Conservation (phyloP, 1,140 invertebrate genomes). For the Lordiphosa mommai region DNA sequence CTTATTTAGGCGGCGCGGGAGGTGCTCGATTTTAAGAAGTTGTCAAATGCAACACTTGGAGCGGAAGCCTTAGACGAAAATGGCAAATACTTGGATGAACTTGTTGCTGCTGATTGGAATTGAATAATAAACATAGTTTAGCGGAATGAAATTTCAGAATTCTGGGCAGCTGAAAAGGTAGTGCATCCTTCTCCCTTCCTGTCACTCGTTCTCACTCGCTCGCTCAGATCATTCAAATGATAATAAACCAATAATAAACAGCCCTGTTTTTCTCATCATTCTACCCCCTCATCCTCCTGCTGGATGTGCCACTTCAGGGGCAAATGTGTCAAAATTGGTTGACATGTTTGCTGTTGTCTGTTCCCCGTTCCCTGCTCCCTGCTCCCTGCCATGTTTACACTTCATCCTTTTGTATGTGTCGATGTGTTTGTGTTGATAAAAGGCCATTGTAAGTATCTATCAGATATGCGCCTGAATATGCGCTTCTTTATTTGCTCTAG, state of each 20-base stretch:
- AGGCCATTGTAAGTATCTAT: conserved; percentile 45
- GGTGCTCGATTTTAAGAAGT: no score
- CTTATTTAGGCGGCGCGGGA: no score
- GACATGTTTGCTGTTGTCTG: conserved; percentile 57
- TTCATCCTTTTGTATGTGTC: conserved; percentile 65
- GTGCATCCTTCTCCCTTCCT: neutral
- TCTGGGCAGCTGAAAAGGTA: conserved; percentile 1
- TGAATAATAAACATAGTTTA: neutral
- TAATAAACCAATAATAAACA: conserved; percentile 49
- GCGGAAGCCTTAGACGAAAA: no score
- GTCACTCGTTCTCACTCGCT: no score
- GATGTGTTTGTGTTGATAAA: conserved; percentile 55
- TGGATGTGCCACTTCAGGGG: conserved; percentile 54
- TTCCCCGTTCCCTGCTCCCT: conserved; percentile 8
- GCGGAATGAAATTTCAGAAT: no score
- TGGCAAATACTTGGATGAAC: conserved; percentile 17
- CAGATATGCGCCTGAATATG: conserved; percentile 36
- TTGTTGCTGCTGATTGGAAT: neutral
- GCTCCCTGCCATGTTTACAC: conserved; percentile 58
- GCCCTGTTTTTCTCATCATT: conserved; percentile 24
- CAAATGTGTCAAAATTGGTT: conserved; percentile 62
- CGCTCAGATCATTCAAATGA: conserved; percentile 8
- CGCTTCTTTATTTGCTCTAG: conserved; percentile 50
- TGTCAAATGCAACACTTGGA: no score
- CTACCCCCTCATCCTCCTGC: no score